These are phyloP conservation scores for Hoplodrina ambigua DNA, from an alignment of 2,888 invertebrate species.

Conservation along the genomic window DNA sequence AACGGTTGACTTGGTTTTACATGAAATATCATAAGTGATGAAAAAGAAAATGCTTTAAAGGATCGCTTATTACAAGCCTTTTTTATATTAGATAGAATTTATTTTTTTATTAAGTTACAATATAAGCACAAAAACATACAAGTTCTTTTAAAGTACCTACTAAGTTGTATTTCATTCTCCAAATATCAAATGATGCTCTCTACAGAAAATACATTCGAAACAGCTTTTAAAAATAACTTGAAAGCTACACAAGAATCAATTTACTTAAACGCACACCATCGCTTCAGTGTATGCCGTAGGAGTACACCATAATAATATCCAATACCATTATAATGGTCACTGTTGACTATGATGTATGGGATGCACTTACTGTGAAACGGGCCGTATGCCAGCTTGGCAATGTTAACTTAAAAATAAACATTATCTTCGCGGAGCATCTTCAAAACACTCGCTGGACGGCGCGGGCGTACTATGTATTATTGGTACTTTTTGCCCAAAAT, in stretches of 20 bases:
- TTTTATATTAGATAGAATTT: background rate
- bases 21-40: background rate
- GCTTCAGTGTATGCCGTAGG: slow-evolving; percentile 13
- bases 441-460: slow-evolving; percentile 18
- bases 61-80: background rate
- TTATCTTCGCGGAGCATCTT: slow-evolving; percentile 41
- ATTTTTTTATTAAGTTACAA: too few relatives aligned
- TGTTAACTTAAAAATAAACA: slow-evolving; percentile 55
- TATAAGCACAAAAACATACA: background rate
- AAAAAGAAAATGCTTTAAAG: background rate
- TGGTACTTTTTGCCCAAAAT: slow-evolving; percentile 59
- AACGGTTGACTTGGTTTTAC: slow-evolving; percentile 9
- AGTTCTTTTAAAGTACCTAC: background rate
- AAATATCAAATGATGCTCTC: background rate
- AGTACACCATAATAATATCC: slow-evolving; percentile 41
- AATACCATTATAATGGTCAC: slow-evolving; percentile 42
- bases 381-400: slow-evolving; percentile 58
- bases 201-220: background rate
- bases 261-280: slow-evolving; percentile 15
- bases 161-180: too few relatives aligned
- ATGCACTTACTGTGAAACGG: slow-evolving; percentile 56
- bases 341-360: slow-evolving; percentile 55
- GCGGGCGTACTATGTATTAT: slow-evolving; percentile 26
- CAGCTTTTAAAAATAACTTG: background rate
- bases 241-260: slow-evolving; percentile 5